These are phyloP conservation scores for Halocynthia roretzi DNA, from an alignment of 23 tunicate genomes.

Conservation along the genomic window DNA sequence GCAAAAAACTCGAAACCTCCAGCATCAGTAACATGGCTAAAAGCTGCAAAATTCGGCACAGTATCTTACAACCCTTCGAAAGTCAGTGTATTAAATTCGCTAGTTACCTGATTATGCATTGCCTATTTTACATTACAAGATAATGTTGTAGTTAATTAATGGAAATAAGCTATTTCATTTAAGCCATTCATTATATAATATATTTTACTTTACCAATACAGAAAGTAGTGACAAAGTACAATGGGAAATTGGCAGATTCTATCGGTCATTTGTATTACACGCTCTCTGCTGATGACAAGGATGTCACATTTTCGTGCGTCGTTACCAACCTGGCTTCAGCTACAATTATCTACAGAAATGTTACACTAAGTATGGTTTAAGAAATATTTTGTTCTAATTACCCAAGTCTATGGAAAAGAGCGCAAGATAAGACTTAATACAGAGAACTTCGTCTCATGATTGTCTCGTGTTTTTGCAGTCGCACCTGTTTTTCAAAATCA, in stretches of 20 bases:
- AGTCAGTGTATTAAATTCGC: conserved; percentile 12
- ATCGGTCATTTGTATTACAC: conserved; percentile 44
- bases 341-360: conserved; percentile 41
- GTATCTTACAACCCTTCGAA: conserved; percentile 17
- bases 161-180: not conserved
- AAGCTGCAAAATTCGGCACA: conserved; percentile 11
- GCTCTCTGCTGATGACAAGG: conserved; percentile 23
- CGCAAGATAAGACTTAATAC: not conserved
- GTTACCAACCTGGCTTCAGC: conserved; percentile 51
- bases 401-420: not conserved
- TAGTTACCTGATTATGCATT: not conserved
- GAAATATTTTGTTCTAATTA: too few relatives aligned
- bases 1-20: conserved; percentile 55
- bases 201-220: too few relatives aligned
- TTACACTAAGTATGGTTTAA: conserved; percentile 35
- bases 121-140: not conserved
- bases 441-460: not conserved
- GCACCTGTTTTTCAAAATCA: conserved; percentile 48
- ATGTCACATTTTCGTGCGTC: conserved; percentile 37
- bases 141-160: not conserved
- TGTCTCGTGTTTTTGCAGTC: conserved; percentile 30
- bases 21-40: conserved; percentile 53
- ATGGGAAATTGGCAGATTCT: conserved; percentile 29
- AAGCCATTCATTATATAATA: too few relatives aligned
- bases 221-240: conserved; percentile 19